Percentiles rank a stretch among this genome's conserved stretches.
Evolutionary conservation across 2,888 invertebrate species (phyloP).

Genomic region (Mythimna albipuncta): DNA sequence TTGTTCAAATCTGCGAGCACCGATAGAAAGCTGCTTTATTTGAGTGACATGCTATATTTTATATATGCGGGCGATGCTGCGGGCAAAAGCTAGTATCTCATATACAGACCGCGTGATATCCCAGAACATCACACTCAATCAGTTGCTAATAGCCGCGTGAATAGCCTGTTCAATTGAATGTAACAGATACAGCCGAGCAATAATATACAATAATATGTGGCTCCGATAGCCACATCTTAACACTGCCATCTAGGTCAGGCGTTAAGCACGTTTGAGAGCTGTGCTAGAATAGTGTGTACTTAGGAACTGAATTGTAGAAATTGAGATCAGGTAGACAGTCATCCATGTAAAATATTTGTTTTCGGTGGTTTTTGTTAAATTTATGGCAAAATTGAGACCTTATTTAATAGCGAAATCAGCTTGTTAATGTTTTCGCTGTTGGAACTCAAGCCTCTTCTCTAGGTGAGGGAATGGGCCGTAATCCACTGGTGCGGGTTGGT

Average conservation of each 20-base stretch:
- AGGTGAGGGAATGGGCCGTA: too few species aligned
- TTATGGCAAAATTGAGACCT: too few species aligned
- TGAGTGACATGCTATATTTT: too few species aligned
- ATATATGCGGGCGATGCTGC: too few species aligned
- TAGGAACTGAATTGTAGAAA: background rate
- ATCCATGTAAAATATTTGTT: background rate
- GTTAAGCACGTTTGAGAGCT: conserved; percentile 5
- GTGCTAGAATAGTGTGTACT: background rate
- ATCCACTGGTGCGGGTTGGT: too few species aligned
- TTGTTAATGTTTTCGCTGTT: too few species aligned
- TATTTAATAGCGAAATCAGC: too few species aligned
- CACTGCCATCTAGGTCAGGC: background rate
- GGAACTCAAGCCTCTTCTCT: too few species aligned
- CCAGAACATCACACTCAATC: conserved; percentile 12
- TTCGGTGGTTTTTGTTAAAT: too few species aligned
- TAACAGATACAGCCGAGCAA: background rate
- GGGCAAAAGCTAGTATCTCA: background rate
- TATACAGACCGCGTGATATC: background rate
- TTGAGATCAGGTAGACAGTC: background rate
- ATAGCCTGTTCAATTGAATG: conserved; percentile 38
- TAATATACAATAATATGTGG: conserved; percentile 22
- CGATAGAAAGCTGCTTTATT: too few species aligned
- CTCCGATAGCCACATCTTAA: conserved; percentile 11
- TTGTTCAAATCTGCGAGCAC: too few species aligned
- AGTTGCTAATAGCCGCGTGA: conserved; percentile 17